Evolutionary conservation across 2,113 vertebrate genomes (phyloP).

Genomic region (Callochromis pleurospilus): DNA sequence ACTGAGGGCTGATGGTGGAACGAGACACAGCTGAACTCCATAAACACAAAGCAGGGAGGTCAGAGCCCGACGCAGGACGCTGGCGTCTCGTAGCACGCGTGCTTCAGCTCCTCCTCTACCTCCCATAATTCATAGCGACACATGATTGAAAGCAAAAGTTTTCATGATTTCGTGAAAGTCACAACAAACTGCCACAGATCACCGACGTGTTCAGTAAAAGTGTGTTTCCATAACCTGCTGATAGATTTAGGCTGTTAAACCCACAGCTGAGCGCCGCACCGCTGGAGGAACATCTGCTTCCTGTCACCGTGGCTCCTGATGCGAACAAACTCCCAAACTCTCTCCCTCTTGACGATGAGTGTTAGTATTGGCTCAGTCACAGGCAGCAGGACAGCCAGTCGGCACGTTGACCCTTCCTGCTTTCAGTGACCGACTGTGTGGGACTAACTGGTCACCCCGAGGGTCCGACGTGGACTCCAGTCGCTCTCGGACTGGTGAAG

Average conservation of each 20-base stretch:
- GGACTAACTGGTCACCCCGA: neutral
- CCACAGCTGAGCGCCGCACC: neutral
- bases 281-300: neutral
- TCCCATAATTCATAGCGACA: neutral
- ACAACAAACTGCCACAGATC: neutral
- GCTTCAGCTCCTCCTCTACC: neutral
- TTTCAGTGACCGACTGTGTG: neutral
- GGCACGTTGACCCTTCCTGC: neutral
- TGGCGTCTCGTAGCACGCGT: accelerated
- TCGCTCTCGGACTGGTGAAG: neutral
- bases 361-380: neutral
- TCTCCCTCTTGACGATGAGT: accelerated
- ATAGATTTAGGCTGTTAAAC: neutral
- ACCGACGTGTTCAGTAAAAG: accelerated
- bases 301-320: neutral
- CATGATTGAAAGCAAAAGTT: neutral
- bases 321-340: neutral
- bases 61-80: neutral
- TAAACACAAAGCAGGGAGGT: neutral
- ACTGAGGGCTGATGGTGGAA: neutral
- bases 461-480: neutral
- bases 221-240: neutral
- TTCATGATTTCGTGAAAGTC: neutral
- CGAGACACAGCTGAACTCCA: neutral
- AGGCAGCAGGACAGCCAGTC: neutral